A percentile compares a stretch with the other conserved stretches of the same genome.
These are phyloP conservation scores for Metallyticus violacea DNA, from an alignment of 2,888 invertebrate species.

Conservation along the genomic window DNA sequence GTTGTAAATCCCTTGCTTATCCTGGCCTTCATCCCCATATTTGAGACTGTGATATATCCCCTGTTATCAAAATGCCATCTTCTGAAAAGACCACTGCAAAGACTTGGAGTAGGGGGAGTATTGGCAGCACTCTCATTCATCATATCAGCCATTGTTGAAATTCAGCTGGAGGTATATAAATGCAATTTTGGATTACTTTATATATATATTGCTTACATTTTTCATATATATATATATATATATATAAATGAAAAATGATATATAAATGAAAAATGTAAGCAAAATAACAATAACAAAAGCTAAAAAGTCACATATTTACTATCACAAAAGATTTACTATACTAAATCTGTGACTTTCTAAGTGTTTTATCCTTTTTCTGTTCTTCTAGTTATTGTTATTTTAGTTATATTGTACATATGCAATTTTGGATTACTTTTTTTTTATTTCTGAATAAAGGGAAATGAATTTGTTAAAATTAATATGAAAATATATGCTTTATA, in stretches of 20 bases:
- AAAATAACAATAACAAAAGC: too few species aligned
- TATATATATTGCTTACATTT: not conserved
- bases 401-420: too few species aligned
- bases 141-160: constrained; percentile 82
- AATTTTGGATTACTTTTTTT: too few species aligned
- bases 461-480: too few species aligned
- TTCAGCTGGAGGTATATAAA: constrained; percentile 64
- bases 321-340: too few species aligned
- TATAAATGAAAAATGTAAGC: not conserved
- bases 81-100: constrained; percentile 75
- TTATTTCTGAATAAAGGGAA: too few species aligned
- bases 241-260: too few species aligned
- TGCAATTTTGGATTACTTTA: not conserved
- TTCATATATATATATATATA: too few species aligned
- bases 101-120: constrained; percentile 83
- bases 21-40: constrained; percentile 79
- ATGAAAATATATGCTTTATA: too few species aligned
- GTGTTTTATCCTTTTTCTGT: too few species aligned
- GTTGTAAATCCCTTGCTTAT: constrained; percentile 86
- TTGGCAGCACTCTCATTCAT: constrained; percentile 82
- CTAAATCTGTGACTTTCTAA: too few species aligned
- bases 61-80: constrained; percentile 65
- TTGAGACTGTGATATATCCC: constrained; percentile 79
- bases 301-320: not conserved
- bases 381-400: too few species aligned